A percentile compares a stretch with the other conserved stretches of the same genome.
Conservation (phyloP, 2,797 vertebrate genomes). For the Iguana delicatissima region DNA sequence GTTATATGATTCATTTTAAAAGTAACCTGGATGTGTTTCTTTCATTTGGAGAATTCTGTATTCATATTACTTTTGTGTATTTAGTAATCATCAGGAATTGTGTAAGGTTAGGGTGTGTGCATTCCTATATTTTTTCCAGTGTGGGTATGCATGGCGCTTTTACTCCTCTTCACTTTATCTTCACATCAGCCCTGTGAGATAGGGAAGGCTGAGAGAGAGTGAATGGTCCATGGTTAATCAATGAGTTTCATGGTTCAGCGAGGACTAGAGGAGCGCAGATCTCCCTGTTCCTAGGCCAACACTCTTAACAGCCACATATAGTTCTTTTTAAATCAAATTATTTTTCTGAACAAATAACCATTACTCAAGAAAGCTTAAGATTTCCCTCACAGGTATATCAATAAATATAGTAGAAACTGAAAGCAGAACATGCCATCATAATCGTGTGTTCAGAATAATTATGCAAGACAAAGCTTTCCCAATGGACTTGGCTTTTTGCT, state of each 20-base stretch:
- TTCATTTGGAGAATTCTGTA: background rate
- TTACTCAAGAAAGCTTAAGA: background rate
- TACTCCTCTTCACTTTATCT: too few relatives aligned
- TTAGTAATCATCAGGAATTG: background rate
- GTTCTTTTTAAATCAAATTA: background rate
- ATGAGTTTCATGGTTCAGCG: too few relatives aligned
- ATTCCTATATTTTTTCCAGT: background rate
- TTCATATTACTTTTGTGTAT: background rate
- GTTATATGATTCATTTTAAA: slow-evolving; percentile 9
- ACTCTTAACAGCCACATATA: background rate
- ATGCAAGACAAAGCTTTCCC: background rate
- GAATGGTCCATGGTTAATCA: background rate
- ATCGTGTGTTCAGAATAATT: background rate
- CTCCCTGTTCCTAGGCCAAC: background rate
- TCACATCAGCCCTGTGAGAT: background rate
- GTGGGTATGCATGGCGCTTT: too few relatives aligned
- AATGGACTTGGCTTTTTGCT: background rate
- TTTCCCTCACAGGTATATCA: background rate
- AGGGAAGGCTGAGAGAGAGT: background rate
- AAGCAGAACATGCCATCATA: background rate
- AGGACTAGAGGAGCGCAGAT: background rate
- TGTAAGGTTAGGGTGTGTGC: background rate
- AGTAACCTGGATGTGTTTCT: background rate
- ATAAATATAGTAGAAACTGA: background rate
- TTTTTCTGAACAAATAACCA: background rate